These are phyloP conservation scores for Thermophis baileyi DNA, from an alignment of 2,113 vertebrate species.

Conservation along the genomic window DNA sequence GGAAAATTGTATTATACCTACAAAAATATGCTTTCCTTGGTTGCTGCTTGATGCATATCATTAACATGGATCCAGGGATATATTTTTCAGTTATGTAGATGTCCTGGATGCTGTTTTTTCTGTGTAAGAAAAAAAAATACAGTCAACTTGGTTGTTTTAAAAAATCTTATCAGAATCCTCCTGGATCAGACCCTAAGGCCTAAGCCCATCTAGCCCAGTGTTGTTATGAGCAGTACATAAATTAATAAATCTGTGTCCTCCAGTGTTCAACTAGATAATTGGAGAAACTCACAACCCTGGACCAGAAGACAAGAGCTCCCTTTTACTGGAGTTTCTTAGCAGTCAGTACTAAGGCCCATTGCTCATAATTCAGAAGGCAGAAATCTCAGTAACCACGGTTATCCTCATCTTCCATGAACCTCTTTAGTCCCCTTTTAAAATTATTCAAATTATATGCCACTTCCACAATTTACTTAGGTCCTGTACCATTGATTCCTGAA, in stretches of 20 bases:
- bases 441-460: neutral
- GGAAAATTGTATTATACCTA: neutral
- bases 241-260: neutral
- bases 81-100: neutral
- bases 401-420: neutral
- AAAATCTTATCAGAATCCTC: neutral
- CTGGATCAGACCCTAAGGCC: neutral
- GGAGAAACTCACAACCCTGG: neutral
- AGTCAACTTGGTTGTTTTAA: neutral
- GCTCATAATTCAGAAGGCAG: neutral
- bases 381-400: neutral
- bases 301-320: neutral
- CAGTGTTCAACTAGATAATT: neutral
- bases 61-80: neutral
- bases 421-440: neutral
- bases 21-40: neutral
- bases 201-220: neutral
- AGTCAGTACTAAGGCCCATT: neutral
- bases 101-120: neutral
- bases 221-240: neutral
- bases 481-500: neutral
- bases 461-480: neutral
- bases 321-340: neutral
- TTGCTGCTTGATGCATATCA: neutral
- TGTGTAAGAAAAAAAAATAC: neutral